Evolutionary conservation across 2,797 vertebrate genomes (phyloP).

Genomic region (Girardinus metallicus): DNA sequence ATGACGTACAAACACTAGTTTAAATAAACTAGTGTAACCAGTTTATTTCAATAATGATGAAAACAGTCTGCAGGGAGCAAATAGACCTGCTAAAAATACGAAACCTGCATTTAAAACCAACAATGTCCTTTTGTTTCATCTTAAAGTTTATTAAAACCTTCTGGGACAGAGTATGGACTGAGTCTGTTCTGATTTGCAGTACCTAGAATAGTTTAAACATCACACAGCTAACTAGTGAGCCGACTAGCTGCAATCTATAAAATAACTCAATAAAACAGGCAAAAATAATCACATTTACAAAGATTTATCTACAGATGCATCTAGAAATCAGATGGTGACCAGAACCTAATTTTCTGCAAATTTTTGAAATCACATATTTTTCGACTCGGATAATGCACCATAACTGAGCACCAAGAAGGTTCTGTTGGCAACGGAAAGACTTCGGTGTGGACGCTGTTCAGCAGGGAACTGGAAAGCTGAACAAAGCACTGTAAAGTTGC

Average conservation of each 20-base stretch:
- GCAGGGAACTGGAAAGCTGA: background rate
- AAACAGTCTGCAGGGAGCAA: background rate
- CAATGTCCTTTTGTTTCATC: background rate
- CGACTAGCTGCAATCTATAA: background rate
- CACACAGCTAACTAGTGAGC: background rate
- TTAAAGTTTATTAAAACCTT: background rate
- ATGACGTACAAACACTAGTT: background rate
- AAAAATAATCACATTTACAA: background rate
- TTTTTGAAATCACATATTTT: background rate
- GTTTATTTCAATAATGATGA: background rate
- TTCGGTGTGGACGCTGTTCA: background rate
- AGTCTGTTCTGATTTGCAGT: background rate
- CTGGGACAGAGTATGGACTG: background rate
- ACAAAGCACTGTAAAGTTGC: background rate
- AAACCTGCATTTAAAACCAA: background rate
- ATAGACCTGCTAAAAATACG: background rate
- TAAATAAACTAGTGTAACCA: conserved; percentile 5
- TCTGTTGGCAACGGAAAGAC: background rate
- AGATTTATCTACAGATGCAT: background rate
- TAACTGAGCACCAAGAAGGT: background rate
- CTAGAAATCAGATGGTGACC: background rate
- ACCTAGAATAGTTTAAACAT: background rate
- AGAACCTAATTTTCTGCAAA: background rate
- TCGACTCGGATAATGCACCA: background rate
- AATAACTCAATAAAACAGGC: background rate